These are phyloP conservation scores for Parelbella ahira DNA, from an alignment of 2,888 invertebrate species.

Conservation along the genomic window DNA sequence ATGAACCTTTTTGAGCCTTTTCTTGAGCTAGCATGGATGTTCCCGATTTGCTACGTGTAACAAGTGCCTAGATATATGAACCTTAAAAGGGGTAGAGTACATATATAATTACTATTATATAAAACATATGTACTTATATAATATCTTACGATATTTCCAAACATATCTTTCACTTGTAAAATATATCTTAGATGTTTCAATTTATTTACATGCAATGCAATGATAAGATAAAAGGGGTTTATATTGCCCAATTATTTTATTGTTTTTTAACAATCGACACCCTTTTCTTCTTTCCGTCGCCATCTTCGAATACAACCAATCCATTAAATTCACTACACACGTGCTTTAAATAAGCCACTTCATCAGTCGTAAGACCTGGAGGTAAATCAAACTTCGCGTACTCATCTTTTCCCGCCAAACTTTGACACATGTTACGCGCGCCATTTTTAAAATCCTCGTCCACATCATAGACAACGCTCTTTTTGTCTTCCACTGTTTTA, in stretches of 20 bases:
- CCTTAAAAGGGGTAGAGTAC: too few relatives aligned
- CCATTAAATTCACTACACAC: conserved; percentile 46
- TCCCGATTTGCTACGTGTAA: too few relatives aligned
- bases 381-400: conserved; percentile 59
- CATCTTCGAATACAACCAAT: conserved; percentile 47
- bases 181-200: too few relatives aligned
- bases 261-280: conserved; percentile 50
- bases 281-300: conserved; percentile 44
- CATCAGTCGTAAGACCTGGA: conserved; percentile 45
- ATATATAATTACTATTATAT: too few relatives aligned
- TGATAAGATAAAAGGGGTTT: too few relatives aligned
- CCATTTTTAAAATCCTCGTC: conserved; percentile 56
- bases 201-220: too few relatives aligned
- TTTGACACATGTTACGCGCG: conserved; percentile 56
- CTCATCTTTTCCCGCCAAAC: conserved; percentile 48
- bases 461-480: conserved; percentile 45
- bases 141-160: too few relatives aligned
- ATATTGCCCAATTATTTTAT: not conserved
- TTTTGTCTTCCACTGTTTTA: conserved; percentile 34
- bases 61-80: too few relatives aligned
- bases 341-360: conserved; percentile 52
- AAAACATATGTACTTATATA: too few relatives aligned
- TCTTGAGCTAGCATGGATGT: too few relatives aligned
- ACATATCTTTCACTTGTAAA: too few relatives aligned
- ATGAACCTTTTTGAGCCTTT: too few relatives aligned